phyloP scores from a whole-genome alignment of 2,888 invertebrate species.

The Synergus umbraculus region DNA sequence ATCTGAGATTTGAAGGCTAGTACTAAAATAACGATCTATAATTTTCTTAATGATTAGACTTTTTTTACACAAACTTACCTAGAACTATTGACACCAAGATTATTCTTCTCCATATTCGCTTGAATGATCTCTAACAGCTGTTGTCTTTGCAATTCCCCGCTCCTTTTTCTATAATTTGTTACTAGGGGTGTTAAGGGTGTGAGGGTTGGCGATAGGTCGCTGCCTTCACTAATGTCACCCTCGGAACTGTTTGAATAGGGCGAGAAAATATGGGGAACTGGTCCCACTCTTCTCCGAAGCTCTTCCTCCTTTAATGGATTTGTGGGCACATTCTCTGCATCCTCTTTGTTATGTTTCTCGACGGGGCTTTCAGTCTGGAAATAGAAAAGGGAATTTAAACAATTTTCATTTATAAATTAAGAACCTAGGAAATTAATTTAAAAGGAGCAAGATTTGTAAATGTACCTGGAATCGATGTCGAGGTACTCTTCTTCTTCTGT shows the following conservation, averaged over 20 bases:
- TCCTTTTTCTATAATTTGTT: constrained; percentile 81
- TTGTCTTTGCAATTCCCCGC: constrained; percentile 87
- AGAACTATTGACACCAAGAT: constrained; percentile 89
- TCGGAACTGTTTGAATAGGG: constrained; percentile 74
- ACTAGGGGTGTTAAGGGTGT: constrained; percentile 76
- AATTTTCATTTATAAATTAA: neutral
- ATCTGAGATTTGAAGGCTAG: neutral
- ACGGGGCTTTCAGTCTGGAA: constrained; percentile 77
- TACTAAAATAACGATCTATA: neutral
- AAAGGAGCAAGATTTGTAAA: constrained; percentile 6
- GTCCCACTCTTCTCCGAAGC: constrained; percentile 71
- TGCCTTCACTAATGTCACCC: constrained; percentile 74
- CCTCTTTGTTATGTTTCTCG: constrained; percentile 77
- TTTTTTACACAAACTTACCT: constrained; percentile 79
- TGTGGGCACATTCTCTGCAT: constrained; percentile 72
- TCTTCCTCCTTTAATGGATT: constrained; percentile 74
- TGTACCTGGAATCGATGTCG: constrained; percentile 71
- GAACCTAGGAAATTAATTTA: constrained; percentile 1
- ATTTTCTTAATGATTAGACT: neutral
- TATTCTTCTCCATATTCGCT: constrained; percentile 94
- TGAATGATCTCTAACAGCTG: constrained; percentile 92
- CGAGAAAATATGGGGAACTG: constrained; percentile 72
- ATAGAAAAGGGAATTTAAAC: constrained; percentile 26
- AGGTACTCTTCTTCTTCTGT: constrained; percentile 69
- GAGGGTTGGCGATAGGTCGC: constrained; percentile 69